These are phyloP conservation scores for Sinelater perroti DNA, from an alignment of 2,888 invertebrate genomes.

Conservation along the genomic window DNA sequence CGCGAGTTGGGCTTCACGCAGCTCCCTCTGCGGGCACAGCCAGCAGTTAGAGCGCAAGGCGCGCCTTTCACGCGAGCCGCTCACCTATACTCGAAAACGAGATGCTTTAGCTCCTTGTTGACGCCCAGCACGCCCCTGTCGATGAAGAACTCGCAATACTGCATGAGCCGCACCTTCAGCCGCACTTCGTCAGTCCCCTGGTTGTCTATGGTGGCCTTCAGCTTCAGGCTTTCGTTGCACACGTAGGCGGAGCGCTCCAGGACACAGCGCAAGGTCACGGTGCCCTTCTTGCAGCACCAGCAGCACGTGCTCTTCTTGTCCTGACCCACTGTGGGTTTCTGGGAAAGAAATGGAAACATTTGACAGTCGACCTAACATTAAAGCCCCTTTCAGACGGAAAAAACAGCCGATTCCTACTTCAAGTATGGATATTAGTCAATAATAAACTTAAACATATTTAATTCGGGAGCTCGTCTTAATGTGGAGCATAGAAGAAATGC, in stretches of 20 bases:
- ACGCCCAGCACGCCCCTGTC: conserved; percentile 78
- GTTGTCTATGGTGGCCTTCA: conserved; percentile 76
- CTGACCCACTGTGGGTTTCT: conserved; percentile 73
- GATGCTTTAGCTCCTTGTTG: conserved; percentile 72
- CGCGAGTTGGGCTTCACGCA: conserved; percentile 68
- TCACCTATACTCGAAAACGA: conserved; percentile 73
- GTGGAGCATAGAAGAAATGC: too few species aligned
- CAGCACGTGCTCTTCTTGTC: conserved; percentile 74
- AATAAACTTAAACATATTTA: too few species aligned
- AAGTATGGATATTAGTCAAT: too few species aligned
- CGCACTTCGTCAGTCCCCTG: conserved; percentile 61
- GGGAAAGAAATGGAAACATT: conserved; percentile 27
- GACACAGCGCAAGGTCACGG: conserved; percentile 71
- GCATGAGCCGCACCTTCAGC: conserved; percentile 57
- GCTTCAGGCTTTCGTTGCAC: conserved; percentile 74
- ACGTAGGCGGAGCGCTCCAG: conserved; percentile 79
- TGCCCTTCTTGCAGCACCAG: conserved; percentile 76
- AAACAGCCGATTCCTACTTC: too few species aligned
- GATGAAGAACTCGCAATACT: conserved; percentile 80
- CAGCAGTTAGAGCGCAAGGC: background rate
- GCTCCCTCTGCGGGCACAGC: conserved; percentile 64
- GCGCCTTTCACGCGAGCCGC: too few species aligned
- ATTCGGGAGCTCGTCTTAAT: too few species aligned
- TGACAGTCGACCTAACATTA: too few species aligned
- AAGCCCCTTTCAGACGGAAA: too few species aligned